Evolutionary conservation across 2,797 vertebrate species (phyloP), one percentile per base, ranked within the genome.

Genomic region (Knipowitschia caucasica): DNA sequence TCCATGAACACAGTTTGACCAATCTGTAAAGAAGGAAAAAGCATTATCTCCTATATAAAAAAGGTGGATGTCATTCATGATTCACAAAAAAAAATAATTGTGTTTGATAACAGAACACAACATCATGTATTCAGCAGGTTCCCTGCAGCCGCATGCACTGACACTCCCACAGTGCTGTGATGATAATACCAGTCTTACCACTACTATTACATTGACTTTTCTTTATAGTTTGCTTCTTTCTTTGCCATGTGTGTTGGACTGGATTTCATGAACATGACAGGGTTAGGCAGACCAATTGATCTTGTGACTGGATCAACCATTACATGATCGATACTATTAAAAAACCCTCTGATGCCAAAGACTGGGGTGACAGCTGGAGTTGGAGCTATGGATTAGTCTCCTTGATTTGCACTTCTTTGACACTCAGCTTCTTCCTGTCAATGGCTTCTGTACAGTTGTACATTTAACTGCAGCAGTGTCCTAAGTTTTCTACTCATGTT

Each of bases 281-380:
- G 50, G 17, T 58, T 62, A 64, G 63, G 39, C 40, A 27, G 30
- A 40, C 62, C 58, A 60, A 30, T 7, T 54, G 30, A 36, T 57
- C 52, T 50, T 29, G 39, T 31, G 29, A 62, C 42, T 67, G 53
- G 12, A 55, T 60, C 53, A 73, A 60, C 61, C 44, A 68, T 62
- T 26, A 59, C 18, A 10, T 53, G 35, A 71, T 78, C 69, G 64
- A 71, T 81, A 34, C 4, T 52, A 71, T 62, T 67, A 75, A 66
- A 55, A 66, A 55, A 46, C 52, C 35, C 58, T 51, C 36, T 59
- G 56, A 61, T 50, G 50, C 50, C 25, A 53, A 36, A 67, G 33
- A 72, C 53, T 47, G 26, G 50, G 50, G 17, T 49, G 69, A 69
- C 59, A 61, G 72, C 38, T 46, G 39, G 38, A 56, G 29, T 40